phyloP scores from a whole-genome alignment of 2,113 vertebrate genomes.

The Riparia riparia region DNA sequence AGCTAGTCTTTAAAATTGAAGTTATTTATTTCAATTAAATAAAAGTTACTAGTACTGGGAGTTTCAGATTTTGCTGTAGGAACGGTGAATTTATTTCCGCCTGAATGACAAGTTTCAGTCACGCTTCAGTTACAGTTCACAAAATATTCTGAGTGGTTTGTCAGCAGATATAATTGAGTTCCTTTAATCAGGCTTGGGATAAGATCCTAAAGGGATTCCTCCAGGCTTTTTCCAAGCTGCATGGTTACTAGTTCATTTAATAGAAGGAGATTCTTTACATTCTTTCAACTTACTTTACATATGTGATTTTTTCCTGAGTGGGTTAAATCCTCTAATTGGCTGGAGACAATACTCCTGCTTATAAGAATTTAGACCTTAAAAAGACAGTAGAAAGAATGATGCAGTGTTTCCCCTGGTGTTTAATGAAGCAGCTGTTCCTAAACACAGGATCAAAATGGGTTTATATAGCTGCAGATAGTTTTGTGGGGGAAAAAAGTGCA shows the following conservation, averaged over 20 bases:
- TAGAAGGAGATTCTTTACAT: not conserved
- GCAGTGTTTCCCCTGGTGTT: not conserved
- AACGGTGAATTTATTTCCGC: conserved; percentile 17
- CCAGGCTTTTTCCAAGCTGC: not conserved
- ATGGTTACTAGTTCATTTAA: not conserved
- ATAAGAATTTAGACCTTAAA: not conserved
- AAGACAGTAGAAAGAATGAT: not conserved
- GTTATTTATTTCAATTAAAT: conserved; percentile 29
- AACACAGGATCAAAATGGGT: not conserved
- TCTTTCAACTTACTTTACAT: not conserved
- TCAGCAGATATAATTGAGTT: conserved; percentile 26
- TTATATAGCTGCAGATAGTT: not conserved
- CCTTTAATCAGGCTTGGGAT: not conserved
- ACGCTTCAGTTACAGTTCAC: conserved; percentile 25
- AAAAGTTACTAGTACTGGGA: not conserved
- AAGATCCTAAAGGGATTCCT: not conserved
- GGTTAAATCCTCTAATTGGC: not conserved
- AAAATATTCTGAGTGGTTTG: conserved; percentile 32
- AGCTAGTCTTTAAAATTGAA: not conserved
- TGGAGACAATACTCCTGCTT: not conserved
- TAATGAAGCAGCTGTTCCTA: not conserved
- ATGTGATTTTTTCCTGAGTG: not conserved
- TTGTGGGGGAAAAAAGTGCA: not conserved
- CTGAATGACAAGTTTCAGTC: conserved; percentile 41
- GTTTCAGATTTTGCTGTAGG: not conserved